Evolutionary conservation across 2,113 vertebrate species (phyloP).

Genomic region (Brevimyrus niger): DNA sequence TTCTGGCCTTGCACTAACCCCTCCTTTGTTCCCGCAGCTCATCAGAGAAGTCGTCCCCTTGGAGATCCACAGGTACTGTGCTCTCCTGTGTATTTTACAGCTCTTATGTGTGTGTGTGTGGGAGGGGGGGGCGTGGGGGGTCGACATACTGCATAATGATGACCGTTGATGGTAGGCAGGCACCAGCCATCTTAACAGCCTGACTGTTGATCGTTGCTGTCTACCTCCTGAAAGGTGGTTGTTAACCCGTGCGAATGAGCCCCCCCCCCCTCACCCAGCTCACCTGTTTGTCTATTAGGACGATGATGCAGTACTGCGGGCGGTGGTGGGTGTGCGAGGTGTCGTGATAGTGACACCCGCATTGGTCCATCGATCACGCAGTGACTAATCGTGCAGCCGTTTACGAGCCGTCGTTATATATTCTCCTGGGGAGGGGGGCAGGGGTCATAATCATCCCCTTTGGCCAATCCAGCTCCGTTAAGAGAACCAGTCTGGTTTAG

Average conservation of each 20-base stretch:
- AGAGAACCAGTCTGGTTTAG: background rate
- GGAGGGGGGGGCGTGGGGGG: background rate
- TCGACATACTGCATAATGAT: background rate
- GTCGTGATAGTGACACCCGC: background rate
- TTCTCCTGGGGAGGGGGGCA: background rate
- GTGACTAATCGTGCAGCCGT: background rate
- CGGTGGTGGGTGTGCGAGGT: background rate
- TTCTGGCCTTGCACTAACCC: background rate
- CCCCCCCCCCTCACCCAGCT: background rate
- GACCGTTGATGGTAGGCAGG: background rate
- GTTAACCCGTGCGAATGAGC: background rate
- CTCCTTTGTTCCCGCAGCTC: conserved; percentile 66
- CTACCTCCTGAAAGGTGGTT: background rate
- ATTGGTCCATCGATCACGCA: background rate
- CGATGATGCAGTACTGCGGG: background rate
- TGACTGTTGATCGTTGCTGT: background rate
- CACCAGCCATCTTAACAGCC: background rate
- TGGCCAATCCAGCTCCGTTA: background rate
- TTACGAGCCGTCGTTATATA: background rate
- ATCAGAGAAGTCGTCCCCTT: conserved; percentile 96
- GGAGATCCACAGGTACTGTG: conserved; percentile 88
- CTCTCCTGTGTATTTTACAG: background rate
- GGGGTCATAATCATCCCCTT: background rate
- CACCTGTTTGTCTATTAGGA: background rate
- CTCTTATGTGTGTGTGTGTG: background rate